These are phyloP conservation scores for Cossypha caffra DNA, from an alignment of 2,797 vertebrate genomes.

Conservation along the genomic window DNA sequence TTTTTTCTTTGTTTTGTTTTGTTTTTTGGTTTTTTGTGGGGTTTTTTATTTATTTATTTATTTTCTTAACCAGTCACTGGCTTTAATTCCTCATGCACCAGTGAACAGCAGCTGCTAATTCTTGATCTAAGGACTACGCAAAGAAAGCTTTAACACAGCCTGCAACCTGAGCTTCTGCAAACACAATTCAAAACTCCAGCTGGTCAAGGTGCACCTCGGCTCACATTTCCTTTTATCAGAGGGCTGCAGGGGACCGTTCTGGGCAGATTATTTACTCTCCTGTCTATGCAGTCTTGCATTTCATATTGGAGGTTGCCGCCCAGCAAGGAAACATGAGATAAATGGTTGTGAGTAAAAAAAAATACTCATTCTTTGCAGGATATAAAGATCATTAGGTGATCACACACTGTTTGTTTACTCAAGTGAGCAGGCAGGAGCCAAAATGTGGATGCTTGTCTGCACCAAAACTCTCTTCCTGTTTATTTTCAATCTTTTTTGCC, in stretches of 20 bases:
- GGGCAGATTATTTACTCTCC: slow-evolving; percentile 3
- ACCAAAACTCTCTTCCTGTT: background rate
- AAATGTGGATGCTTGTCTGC: background rate
- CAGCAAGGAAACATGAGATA: slow-evolving; percentile 6
- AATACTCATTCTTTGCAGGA: background rate
- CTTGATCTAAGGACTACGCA: background rate
- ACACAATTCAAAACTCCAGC: slow-evolving; percentile 24
- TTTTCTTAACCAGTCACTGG: background rate
- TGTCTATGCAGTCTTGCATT: background rate
- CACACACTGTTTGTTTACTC: background rate
- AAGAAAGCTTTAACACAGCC: slow-evolving; percentile 14
- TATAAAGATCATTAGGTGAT: background rate
- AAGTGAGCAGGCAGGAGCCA: background rate
- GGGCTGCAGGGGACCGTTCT: background rate
- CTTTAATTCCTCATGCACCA: slow-evolving; percentile 39
- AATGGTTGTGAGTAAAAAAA: background rate
- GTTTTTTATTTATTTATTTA: too few relatives aligned
- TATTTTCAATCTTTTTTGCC: background rate
- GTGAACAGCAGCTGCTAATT: background rate
- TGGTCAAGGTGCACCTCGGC: slow-evolving; percentile 50
- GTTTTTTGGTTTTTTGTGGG: background rate
- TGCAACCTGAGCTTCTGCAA: slow-evolving; percentile 58
- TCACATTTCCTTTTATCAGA: slow-evolving; percentile 21
- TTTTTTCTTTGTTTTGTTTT: background rate
- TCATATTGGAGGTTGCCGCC: background rate